Evolutionary conservation across 2,888 invertebrate genomes (phyloP).

Genomic region (Lutraria lutraria): DNA sequence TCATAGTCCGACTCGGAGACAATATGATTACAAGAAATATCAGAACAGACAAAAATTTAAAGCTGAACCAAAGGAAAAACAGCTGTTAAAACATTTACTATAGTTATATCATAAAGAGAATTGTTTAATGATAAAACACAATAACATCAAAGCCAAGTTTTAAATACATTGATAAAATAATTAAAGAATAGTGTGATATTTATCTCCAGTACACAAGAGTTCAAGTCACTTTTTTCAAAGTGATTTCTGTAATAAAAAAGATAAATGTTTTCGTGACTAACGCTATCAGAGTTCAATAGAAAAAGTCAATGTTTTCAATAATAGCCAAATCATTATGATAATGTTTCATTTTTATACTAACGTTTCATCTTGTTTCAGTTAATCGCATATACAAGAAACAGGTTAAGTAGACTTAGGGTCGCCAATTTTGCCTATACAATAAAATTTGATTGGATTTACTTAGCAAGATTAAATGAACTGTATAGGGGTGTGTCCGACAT

Average conservation of each 20-base stretch:
- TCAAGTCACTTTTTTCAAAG: constrained; percentile 9
- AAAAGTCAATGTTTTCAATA: constrained; percentile 9
- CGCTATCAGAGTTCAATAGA: background rate
- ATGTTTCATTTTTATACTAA: background rate
- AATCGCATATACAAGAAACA: background rate
- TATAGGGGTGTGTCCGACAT: constrained; percentile 1
- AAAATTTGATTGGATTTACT: background rate
- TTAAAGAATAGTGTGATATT: background rate
- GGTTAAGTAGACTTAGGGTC: background rate
- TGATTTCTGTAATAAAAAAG: background rate
- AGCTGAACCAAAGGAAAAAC: background rate
- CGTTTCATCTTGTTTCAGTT: background rate
- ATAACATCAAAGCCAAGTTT: background rate
- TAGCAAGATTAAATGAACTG: constrained; percentile 16
- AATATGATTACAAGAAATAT: background rate
- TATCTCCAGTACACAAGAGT: constrained; percentile 3
- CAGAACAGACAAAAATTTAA: background rate
- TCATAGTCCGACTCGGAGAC: background rate
- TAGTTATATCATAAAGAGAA: background rate
- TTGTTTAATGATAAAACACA: background rate
- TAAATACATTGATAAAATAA: constrained; percentile 3
- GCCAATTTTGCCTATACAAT: constrained; percentile 4
- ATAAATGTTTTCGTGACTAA: background rate
- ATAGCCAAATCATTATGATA: constrained; percentile 21
- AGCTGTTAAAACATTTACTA: background rate